Conservation (phyloP, 2,797 vertebrate genomes). For the Pitangus sulphuratus region DNA sequence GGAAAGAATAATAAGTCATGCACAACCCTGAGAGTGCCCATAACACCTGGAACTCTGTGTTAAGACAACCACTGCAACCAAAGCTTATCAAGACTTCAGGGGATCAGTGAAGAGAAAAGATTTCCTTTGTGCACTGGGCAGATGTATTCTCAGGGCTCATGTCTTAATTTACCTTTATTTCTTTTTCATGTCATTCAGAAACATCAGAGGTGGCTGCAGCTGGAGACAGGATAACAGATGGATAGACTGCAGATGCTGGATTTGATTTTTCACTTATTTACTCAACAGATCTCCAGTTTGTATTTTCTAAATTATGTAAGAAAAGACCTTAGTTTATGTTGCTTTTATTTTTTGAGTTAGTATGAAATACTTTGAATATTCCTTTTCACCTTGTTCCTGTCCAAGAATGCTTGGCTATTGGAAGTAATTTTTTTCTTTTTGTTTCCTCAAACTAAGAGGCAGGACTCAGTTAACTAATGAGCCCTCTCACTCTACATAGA, state of each 20-base stretch:
- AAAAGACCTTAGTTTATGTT: background rate
- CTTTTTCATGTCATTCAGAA: background rate
- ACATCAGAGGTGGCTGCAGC: background rate
- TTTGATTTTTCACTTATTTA: background rate
- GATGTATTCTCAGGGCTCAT: background rate
- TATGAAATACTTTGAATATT: background rate
- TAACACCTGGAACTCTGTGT: background rate
- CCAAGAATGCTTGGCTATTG: background rate
- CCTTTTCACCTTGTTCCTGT: background rate
- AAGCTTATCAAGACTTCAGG: background rate
- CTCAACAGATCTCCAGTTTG: background rate
- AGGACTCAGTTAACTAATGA: background rate
- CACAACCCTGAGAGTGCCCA: background rate
- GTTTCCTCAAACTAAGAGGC: background rate
- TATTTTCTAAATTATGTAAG: background rate
- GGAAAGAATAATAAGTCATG: background rate
- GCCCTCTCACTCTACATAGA: background rate
- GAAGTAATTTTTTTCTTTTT: background rate
- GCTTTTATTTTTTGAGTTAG: background rate
- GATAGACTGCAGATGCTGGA: background rate
- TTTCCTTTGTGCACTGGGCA: background rate
- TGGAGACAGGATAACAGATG: background rate
- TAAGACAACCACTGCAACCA: background rate
- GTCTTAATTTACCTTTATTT: background rate
- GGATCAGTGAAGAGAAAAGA: background rate